Evolutionary conservation across 2,888 invertebrate genomes (phyloP).

Genomic region (Oxyscelio sp.): DNA sequence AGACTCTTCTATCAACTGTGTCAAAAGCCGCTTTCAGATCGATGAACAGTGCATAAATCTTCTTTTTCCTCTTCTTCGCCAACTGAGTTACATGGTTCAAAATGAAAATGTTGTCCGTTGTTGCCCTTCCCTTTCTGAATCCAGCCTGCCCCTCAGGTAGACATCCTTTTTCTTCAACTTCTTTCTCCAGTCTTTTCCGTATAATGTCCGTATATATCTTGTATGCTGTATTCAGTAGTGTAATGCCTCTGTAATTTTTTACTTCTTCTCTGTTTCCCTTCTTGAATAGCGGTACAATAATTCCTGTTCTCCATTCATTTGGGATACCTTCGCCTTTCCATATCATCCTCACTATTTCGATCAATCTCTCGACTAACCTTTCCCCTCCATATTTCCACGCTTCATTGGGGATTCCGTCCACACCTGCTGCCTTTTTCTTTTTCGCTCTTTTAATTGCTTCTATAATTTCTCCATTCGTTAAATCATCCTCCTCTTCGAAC

Average conservation of each 20-base stretch:
- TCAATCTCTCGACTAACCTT: background rate
- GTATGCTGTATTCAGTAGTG: constrained; percentile 55
- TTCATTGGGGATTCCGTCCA: constrained; percentile 59
- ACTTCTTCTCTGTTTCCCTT: constrained; percentile 39
- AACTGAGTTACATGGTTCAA: background rate
- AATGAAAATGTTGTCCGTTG: background rate
- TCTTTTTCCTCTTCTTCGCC: background rate
- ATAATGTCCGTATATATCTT: constrained; percentile 59
- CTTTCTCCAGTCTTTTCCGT: too few relatives aligned
- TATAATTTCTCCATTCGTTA: constrained; percentile 13
- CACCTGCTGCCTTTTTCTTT: constrained; percentile 45
- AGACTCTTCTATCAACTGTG: background rate
- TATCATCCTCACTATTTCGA: background rate
- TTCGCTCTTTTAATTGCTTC: constrained; percentile 24
- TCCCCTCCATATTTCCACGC: constrained; percentile 48
- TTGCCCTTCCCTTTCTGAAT: background rate
- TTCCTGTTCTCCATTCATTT: constrained; percentile 51
- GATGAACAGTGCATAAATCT: background rate
- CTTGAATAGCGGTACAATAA: too few relatives aligned
- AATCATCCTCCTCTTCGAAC: background rate
- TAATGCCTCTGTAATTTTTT: constrained; percentile 68
- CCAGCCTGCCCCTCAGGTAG: background rate
- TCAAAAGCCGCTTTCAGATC: background rate
- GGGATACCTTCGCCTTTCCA: constrained; percentile 53
- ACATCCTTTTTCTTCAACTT: constrained; percentile 19